Percentiles rank a stretch among this genome's conserved stretches.
These are phyloP conservation scores for Chiloscyllium plagiosum DNA, from an alignment of 2,113 vertebrate species.

Conservation along the genomic window DNA sequence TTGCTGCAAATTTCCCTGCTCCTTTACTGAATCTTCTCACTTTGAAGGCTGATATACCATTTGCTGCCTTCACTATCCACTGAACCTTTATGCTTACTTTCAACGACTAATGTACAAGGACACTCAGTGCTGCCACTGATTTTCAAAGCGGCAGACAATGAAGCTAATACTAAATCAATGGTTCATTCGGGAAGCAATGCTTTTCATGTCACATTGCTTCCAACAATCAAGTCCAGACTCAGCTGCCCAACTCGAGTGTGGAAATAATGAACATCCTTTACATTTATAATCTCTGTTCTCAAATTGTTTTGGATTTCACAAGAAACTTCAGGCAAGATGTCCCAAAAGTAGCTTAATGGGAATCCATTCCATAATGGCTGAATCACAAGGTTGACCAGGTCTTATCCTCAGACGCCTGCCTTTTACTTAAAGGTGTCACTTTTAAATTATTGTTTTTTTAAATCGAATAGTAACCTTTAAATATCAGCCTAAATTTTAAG, in stretches of 20 bases:
- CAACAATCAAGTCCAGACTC: background rate
- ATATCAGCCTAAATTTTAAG: background rate
- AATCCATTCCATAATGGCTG: background rate
- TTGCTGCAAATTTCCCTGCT: too few species aligned
- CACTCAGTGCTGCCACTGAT: background rate
- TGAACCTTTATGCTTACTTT: too few species aligned
- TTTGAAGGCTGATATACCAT: too few species aligned
- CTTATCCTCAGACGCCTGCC: background rate
- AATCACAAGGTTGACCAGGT: background rate
- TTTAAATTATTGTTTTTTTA: background rate
- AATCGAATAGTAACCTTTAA: background rate
- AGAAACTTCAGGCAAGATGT: background rate
- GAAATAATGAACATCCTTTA: background rate
- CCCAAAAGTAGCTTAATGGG: background rate
- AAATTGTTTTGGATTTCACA: background rate
- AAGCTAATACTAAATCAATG: background rate
- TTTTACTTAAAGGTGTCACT: background rate
- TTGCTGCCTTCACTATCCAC: too few species aligned
- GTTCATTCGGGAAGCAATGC: background rate
- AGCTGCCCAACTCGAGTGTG: background rate
- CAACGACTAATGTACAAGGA: too few species aligned
- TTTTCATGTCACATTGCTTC: background rate
- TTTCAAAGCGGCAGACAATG: background rate
- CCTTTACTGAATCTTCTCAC: too few species aligned
- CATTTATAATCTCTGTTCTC: background rate